A percentile compares a stretch with the other conserved stretches of the same genome.
These are phyloP conservation scores for Calyptommatus sinebrachiatus DNA, from an alignment of 2,113 vertebrate genomes.

Conservation along the genomic window DNA sequence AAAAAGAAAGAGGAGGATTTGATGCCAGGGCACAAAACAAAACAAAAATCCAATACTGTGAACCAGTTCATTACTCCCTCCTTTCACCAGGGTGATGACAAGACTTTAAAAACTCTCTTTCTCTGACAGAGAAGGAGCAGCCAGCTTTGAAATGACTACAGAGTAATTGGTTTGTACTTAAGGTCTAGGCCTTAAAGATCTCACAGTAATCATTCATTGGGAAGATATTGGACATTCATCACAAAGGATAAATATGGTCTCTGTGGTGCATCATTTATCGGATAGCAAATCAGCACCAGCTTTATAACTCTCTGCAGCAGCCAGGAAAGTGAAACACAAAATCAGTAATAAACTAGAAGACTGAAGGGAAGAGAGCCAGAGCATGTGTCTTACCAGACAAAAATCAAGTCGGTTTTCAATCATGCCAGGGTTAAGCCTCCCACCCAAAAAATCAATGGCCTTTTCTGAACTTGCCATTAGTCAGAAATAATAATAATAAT, in stretches of 20 bases:
- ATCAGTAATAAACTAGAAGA: slow-evolving; percentile 41
- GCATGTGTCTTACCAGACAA: neutral
- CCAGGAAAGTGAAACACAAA: slow-evolving; percentile 42
- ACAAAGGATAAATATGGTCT: slow-evolving; percentile 65
- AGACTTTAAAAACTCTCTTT: slow-evolving; percentile 14
- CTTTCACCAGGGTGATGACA: slow-evolving; percentile 29
- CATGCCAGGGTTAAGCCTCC: neutral
- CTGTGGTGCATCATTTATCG: slow-evolving; percentile 65
- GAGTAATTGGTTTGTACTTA: slow-evolving; percentile 61
- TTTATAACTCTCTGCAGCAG: slow-evolving; percentile 59
- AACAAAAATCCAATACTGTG: slow-evolving; percentile 10
- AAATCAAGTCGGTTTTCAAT: neutral
- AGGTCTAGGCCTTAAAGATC: slow-evolving; percentile 50
- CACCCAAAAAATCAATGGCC: no score
- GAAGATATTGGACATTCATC: slow-evolving; percentile 62
- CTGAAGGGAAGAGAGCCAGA: slow-evolving; percentile 29
- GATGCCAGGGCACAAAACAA: neutral
- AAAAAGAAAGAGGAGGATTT: neutral
- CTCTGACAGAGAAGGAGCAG: slow-evolving; percentile 13
- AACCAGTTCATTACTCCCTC: slow-evolving; percentile 6
- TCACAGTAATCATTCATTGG: slow-evolving; percentile 60
- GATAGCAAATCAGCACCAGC: slow-evolving; percentile 55
- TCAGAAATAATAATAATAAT: no score
- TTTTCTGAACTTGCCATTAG: no score
- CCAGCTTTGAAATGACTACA: slow-evolving; percentile 40